Percentiles rank a stretch among this genome's conserved stretches.
Conservation (phyloP, 2,888 invertebrate genomes). For the Agrochola macilenta region DNA sequence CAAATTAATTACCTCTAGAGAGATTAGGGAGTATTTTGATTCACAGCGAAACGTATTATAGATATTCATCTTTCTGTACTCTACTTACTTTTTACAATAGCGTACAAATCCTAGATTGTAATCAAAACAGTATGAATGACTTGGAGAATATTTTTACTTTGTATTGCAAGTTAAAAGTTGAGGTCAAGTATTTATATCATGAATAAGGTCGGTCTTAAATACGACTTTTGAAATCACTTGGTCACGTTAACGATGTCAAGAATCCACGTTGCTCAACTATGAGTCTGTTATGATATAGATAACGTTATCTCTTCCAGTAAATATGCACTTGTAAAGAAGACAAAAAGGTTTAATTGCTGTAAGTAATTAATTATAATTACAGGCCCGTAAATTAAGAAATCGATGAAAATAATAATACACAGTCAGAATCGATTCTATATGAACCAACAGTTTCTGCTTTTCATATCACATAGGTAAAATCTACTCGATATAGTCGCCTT, state of each 20-base stretch:
- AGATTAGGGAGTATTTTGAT: not conserved
- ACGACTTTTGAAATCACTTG: slow-evolving; percentile 25
- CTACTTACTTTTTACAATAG: slow-evolving; percentile 43
- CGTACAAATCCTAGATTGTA: slow-evolving; percentile 18
- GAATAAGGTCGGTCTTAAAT: slow-evolving; percentile 43
- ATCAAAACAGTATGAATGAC: slow-evolving; percentile 34
- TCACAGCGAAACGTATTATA: slow-evolving; percentile 9
- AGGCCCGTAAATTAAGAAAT: slow-evolving; percentile 3
- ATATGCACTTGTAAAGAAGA: slow-evolving; percentile 28
- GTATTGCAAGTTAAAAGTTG: slow-evolving; percentile 20
- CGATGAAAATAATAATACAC: not conserved
- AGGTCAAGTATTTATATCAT: slow-evolving; percentile 36
- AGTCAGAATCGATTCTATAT: not conserved
- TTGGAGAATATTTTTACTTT: slow-evolving; percentile 19
- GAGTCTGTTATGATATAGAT: slow-evolving; percentile 43
- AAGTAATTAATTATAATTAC: not conserved
- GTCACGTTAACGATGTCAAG: slow-evolving; percentile 44
- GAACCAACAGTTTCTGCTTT: slow-evolving; percentile 1
- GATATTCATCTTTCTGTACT: slow-evolving; percentile 37
- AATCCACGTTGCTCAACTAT: slow-evolving; percentile 38
- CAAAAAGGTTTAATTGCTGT: slow-evolving; percentile 18
- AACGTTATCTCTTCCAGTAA: slow-evolving; percentile 46
- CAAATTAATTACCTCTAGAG: not conserved
- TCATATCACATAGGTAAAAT: slow-evolving; percentile 15
- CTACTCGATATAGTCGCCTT: slow-evolving; percentile 21